These are phyloP conservation scores for Drosophila jambulina DNA, from an alignment of 1,140 invertebrate genomes.

Conservation along the genomic window DNA sequence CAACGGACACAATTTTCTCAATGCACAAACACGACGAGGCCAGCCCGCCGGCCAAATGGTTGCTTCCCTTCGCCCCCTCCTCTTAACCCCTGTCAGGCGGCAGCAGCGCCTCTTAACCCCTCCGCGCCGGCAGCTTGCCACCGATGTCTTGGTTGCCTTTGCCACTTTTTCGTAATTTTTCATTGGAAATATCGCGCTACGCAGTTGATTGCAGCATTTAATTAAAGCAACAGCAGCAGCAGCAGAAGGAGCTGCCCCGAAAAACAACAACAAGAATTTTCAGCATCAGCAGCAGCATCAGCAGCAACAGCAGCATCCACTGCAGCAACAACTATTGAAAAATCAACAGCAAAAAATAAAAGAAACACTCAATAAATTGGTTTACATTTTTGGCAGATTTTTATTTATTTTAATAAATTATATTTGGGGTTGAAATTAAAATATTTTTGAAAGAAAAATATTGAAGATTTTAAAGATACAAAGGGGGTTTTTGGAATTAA, in stretches of 20 bases:
- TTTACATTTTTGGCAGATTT: background rate
- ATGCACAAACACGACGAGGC: constrained; percentile 74
- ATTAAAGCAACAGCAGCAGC: constrained; percentile 75
- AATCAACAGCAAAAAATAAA: constrained; percentile 12
- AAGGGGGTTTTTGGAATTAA: background rate
- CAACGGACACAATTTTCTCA: constrained; percentile 80
- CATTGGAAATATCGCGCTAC: constrained; percentile 83
- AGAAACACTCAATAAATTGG: background rate
- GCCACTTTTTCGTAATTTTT: constrained; percentile 76
- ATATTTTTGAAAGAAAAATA: background rate
- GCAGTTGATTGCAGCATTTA: constrained; percentile 83
- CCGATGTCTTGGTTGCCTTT: constrained; percentile 49
- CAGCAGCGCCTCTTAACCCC: constrained; percentile 12
- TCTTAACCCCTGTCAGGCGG: constrained; percentile 10
- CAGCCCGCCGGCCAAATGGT: constrained; percentile 66
- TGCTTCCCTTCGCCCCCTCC: constrained; percentile 9
- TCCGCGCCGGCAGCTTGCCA: constrained; percentile 4
- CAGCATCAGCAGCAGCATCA: constrained; percentile 14
- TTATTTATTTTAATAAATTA: constrained; percentile 1
- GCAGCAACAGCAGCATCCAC: constrained; percentile 2
- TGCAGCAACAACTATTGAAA: constrained; percentile 26
- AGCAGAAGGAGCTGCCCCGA: constrained; percentile 23
- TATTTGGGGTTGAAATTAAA: background rate
- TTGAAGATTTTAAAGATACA: background rate
- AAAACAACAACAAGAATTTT: constrained; percentile 23